A percentile compares a stretch with the other conserved stretches of the same genome.
These are phyloP conservation scores for Nycteola revayana DNA, from an alignment of 2,888 invertebrate species.

Conservation along the genomic window DNA sequence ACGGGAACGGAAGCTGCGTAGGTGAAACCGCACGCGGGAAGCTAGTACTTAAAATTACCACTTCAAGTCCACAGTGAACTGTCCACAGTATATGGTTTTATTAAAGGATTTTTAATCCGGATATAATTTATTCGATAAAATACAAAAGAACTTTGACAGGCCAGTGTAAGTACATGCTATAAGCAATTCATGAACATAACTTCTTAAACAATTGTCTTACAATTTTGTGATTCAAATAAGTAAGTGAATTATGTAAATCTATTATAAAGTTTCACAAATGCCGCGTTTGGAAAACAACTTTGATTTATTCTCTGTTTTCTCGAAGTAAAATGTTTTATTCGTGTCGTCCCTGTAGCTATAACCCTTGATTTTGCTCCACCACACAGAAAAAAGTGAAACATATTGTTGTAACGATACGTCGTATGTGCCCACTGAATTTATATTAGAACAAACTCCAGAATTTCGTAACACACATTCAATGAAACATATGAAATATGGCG, in stretches of 20 bases:
- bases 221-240: slow-evolving; percentile 14
- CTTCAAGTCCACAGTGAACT: too few relatives aligned
- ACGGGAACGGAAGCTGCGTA: too few relatives aligned
- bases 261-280: slow-evolving; percentile 6
- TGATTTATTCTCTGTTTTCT: slow-evolving; percentile 13
- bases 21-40: too few relatives aligned
- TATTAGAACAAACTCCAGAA: slow-evolving; percentile 12
- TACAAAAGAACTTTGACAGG: neutral
- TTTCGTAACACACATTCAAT: slow-evolving; percentile 14
- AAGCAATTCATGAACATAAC: slow-evolving; percentile 9
- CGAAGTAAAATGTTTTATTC: slow-evolving; percentile 9
- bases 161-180: slow-evolving; percentile 3
- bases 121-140: too few relatives aligned
- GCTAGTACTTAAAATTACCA: too few relatives aligned
- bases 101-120: too few relatives aligned
- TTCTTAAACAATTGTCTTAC: slow-evolving; percentile 9
- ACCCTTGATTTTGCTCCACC: slow-evolving; percentile 6
- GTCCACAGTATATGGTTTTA: too few relatives aligned
- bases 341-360: slow-evolving; percentile 5
- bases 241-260: slow-evolving; percentile 11
- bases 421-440: slow-evolving; percentile 23
- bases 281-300: slow-evolving; percentile 9
- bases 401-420: slow-evolving; percentile 15
- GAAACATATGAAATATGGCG: slow-evolving; percentile 12
- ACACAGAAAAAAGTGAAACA: slow-evolving; percentile 10